Evolutionary conservation across 2,113 vertebrate genomes (phyloP).

Genomic region (Prionailurus viverrinus): DNA sequence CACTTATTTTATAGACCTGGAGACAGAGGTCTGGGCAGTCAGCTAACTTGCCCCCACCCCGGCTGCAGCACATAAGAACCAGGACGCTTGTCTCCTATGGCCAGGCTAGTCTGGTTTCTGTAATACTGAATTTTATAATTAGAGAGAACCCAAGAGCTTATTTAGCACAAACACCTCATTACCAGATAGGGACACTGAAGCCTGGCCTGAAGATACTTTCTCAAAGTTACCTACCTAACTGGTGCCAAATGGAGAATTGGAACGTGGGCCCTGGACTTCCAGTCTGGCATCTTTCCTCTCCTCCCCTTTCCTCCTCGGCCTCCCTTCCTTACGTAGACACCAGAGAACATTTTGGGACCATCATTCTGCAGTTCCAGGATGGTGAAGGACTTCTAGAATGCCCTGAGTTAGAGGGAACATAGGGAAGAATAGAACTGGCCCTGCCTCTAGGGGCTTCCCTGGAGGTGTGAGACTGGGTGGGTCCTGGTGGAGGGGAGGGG

Average conservation of each 20-base stretch:
- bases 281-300: background rate
- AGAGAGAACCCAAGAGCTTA: constrained; percentile 36
- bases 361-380: background rate
- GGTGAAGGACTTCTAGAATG: background rate
- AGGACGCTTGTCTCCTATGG: background rate
- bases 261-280: background rate
- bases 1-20: background rate
- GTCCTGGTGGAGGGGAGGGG: background rate
- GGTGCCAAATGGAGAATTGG: background rate
- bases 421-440: background rate
- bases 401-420: background rate
- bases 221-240: background rate
- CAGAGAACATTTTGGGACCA: background rate
- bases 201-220: constrained; percentile 61
- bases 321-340: background rate
- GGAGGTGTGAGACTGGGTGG: background rate
- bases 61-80: background rate
- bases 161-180: constrained; percentile 57
- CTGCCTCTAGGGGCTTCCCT: background rate
- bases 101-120: constrained; percentile 46
- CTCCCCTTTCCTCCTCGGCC: too few relatives aligned
- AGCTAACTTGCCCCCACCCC: background rate
- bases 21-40: background rate
- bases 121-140: constrained; percentile 60
- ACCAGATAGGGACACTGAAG: constrained; percentile 66